Evolutionary conservation across 2,113 vertebrate species (phyloP), one percentile per base, ranked within the genome.

Genomic region (Penelope pileata): DNA sequence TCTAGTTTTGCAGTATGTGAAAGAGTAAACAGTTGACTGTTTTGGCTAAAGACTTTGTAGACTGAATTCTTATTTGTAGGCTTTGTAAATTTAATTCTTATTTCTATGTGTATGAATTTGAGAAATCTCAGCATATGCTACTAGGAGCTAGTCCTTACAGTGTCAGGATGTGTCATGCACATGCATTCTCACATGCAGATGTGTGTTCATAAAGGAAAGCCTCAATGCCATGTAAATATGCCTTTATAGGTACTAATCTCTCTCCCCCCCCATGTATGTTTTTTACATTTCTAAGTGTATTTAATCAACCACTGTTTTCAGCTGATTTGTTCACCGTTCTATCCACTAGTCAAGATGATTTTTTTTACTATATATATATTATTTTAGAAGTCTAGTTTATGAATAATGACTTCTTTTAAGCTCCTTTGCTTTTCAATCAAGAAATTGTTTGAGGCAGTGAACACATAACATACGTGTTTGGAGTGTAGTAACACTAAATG

Each of bases 401-500:
- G 34, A 87, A 58, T 50, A 54, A 19, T 58, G 4, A 53, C 12
- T 21, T 73, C 12, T 80, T 64, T 64, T 54, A 62, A 50, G 36
- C 36, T 84, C 29, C 7, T 18, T 66, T 48, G 16, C 59, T 77
- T 72, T 70, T 82, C 81, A 74, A 42, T 59, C 19, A 73, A 50
- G 58, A 45, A 16, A 29, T 78, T 68, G n/a, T 62, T 60, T 34
- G 66, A 74, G 77, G 30, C 26, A 30, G 16, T 63, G 34, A 68
- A 47, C 15, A 32, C 3, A 4, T 43, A 50, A 54, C 3, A 16
- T 73, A 32, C 12, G 14, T 62, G 2, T 23, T 69, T 0, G 1
- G 19, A 72, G 9, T 62, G 19, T 34, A 50, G 34, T 2, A 2
- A 32, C 18, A 7, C 16, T 72, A 62, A 70, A 76, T 60, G 6